Evolutionary conservation across 2,888 invertebrate species (phyloP).

Genomic region (Mythimna ferrago): DNA sequence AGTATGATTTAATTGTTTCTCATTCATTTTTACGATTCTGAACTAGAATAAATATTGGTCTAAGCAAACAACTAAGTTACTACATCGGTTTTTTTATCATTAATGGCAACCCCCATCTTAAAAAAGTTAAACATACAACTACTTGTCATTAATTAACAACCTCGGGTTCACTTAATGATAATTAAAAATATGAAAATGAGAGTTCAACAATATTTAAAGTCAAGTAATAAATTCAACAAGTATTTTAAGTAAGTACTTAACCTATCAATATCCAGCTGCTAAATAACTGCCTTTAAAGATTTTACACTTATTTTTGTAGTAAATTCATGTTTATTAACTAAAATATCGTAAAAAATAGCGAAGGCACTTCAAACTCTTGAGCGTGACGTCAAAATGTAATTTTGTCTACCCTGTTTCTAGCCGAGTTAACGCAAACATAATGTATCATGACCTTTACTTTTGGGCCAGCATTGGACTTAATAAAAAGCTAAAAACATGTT

Average conservation of each 20-base stretch:
- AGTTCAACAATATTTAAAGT: conserved; percentile 85
- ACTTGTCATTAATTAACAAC: conserved; percentile 71
- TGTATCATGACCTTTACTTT: not conserved
- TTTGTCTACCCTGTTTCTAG: conserved; percentile 82
- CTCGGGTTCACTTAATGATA: conserved; percentile 67
- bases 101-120: conserved; percentile 54
- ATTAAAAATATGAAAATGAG: conserved; percentile 75
- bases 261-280: conserved; percentile 71
- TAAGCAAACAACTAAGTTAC: not conserved
- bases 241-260: conserved; percentile 65
- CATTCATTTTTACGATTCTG: not conserved
- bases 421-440: conserved; percentile 31
- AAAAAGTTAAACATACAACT: conserved; percentile 64
- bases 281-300: conserved; percentile 60
- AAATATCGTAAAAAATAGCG: conserved; percentile 66
- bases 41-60: not conserved
- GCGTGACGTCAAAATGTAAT: conserved; percentile 79
- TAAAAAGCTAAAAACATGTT: conserved; percentile 6
- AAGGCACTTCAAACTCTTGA: conserved; percentile 79
- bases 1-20: not conserved
- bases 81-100: not conserved
- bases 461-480: conserved; percentile 11
- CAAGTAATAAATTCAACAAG: conserved; percentile 71
- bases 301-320: conserved; percentile 62
- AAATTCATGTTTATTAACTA: conserved; percentile 69